A percentile compares a stretch with the other conserved stretches of the same genome.
Conservation (phyloP, 2,888 invertebrate species). For the Drosophila yooni region DNA sequence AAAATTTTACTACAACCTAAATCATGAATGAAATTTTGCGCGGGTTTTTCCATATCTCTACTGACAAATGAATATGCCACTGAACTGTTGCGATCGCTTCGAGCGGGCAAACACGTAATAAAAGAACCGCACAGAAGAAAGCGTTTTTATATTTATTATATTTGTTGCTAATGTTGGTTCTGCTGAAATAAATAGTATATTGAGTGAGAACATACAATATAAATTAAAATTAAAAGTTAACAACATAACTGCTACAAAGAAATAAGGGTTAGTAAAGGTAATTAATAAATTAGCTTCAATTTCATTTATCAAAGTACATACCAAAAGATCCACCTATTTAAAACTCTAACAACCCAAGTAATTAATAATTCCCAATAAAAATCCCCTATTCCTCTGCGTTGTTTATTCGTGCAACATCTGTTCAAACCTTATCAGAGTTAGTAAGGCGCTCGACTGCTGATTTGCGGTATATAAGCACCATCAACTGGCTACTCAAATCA, state of each 20-base stretch:
- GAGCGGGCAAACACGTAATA: conserved; percentile 3
- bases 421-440: conserved; percentile 24
- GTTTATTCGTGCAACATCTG: not conserved
- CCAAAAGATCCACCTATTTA: not conserved
- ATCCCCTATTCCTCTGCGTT: conserved; percentile 21
- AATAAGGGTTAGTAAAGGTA: no score
- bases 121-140: conserved; percentile 3
- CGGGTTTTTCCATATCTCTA: conserved; percentile 15
- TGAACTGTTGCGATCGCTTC: conserved; percentile 7
- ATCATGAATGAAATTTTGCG: conserved; percentile 22
- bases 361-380: conserved; percentile 14
- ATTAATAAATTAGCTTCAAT: not conserved
- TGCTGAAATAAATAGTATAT: no score
- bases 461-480: conserved; percentile 22
- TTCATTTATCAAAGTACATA: not conserved
- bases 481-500: conserved; percentile 1
- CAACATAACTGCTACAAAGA: not conserved
- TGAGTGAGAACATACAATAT: not conserved
- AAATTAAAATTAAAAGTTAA: not conserved
- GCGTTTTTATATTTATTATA: not conserved
- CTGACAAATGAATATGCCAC: conserved; percentile 16
- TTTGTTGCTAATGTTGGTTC: no score
- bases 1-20: conserved; percentile 20
- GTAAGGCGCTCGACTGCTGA: not conserved
- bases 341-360: not conserved